A percentile compares a stretch with the other conserved stretches of the same genome.
Evolutionary conservation across 2,113 vertebrate genomes (phyloP).

Genomic region (Python bivittatus): DNA sequence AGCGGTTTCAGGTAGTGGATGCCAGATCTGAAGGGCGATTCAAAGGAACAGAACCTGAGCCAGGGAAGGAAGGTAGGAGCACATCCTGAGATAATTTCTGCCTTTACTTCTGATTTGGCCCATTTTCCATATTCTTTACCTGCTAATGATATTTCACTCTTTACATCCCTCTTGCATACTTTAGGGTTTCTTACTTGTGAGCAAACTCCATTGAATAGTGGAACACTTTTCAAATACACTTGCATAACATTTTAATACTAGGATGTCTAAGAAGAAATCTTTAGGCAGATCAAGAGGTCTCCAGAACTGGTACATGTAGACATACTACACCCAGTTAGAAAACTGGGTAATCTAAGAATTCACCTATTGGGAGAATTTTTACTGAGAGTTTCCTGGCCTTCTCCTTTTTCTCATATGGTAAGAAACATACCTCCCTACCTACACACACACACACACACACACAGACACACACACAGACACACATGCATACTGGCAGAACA

Average conservation of each 20-base stretch:
- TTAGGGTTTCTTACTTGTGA: not conserved
- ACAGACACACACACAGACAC: constrained; percentile 15
- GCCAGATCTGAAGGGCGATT: constrained; percentile 83
- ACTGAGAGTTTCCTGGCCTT: not conserved
- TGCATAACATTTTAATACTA: not conserved
- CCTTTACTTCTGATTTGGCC: not conserved
- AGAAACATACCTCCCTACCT: not conserved
- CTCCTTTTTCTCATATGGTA: not conserved
- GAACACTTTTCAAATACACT: not conserved
- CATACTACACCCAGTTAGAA: not conserved
- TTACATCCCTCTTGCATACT: not conserved
- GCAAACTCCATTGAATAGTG: not conserved
- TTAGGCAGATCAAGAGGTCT: not conserved
- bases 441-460: constrained; percentile 28
- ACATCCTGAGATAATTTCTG: not conserved
- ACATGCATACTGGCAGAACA: constrained; percentile 1
- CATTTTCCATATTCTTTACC: not conserved
- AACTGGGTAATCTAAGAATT: not conserved
- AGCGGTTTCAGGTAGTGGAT: constrained; percentile 87
- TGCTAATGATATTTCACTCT: not conserved
- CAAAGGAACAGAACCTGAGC: constrained; percentile 86
- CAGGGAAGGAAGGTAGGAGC: constrained; percentile 79
- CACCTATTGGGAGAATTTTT: not conserved
- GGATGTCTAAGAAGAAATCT: not conserved
- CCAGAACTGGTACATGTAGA: not conserved